Percentiles rank a stretch among this genome's conserved stretches.
These are phyloP conservation scores for Drosophila maculinotata DNA, from an alignment of 2,888 invertebrate genomes.

Conservation along the genomic window DNA sequence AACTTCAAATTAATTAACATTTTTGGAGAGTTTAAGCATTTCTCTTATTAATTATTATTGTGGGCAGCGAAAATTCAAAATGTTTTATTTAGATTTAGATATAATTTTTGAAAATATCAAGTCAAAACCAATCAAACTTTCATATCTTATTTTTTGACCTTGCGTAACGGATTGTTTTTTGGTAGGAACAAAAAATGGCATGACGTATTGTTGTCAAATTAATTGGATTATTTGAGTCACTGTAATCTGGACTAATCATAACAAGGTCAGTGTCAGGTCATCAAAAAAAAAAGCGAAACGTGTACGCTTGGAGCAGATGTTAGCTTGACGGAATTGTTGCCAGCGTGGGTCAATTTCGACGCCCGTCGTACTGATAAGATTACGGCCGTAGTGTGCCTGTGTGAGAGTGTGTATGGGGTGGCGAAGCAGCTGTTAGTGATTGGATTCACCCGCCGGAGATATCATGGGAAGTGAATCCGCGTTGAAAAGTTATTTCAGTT, in stretches of 20 bases:
- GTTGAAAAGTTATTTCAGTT: slow-evolving; percentile 62
- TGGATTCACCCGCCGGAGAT: slow-evolving; percentile 33
- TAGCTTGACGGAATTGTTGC: slow-evolving; percentile 23
- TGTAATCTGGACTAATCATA: slow-evolving; percentile 33
- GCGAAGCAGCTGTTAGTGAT: slow-evolving; percentile 51
- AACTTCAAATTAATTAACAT: no score
- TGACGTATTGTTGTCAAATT: slow-evolving; percentile 23
- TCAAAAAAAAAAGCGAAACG: slow-evolving; percentile 29
- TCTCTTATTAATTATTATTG: no score
- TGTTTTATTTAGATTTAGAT: no score
- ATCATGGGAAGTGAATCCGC: slow-evolving; percentile 52
- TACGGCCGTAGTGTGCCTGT: slow-evolving; percentile 15
- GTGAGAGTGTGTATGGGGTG: slow-evolving; percentile 11
- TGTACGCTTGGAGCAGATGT: slow-evolving; percentile 61
- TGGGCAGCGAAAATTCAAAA: no score
- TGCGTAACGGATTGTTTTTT: not conserved
- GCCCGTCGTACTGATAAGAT: slow-evolving; percentile 69
- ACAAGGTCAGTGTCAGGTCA: slow-evolving; percentile 53
- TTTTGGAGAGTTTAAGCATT: no score
- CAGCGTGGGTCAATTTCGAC: slow-evolving; percentile 50
- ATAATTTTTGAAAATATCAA: no score
- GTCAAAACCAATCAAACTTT: no score
- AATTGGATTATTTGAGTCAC: slow-evolving; percentile 20
- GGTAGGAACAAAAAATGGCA: not conserved
- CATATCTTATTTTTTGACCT: no score